phyloP scores from a whole-genome alignment of 2,797 vertebrate species.

The Diplodus puntazzo region DNA sequence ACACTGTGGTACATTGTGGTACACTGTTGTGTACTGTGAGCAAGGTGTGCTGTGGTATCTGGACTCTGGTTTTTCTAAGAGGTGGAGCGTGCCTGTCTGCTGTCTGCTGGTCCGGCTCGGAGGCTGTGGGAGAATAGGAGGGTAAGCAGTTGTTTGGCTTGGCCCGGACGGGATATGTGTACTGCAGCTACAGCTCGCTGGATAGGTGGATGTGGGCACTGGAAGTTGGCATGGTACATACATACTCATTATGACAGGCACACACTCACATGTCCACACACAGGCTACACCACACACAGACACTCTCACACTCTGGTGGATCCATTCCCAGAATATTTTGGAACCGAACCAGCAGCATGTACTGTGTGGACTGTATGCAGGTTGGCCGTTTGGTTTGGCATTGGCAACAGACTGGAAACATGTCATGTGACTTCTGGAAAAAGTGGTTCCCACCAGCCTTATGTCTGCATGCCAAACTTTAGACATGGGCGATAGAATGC shows the following conservation, averaged over 20 bases:
- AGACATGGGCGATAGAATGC: slow-evolving; percentile 59
- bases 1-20: slow-evolving; percentile 64
- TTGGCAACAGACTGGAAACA: slow-evolving; percentile 75
- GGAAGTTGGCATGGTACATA: slow-evolving; percentile 62
- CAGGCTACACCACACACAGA: slow-evolving; percentile 54
- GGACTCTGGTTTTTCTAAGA: slow-evolving; percentile 65
- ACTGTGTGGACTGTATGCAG: slow-evolving; percentile 77
- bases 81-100: slow-evolving; percentile 72
- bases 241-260: slow-evolving; percentile 67
- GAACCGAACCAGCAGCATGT: slow-evolving; percentile 85
- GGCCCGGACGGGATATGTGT: slow-evolving; percentile 52
- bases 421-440: slow-evolving; percentile 82
- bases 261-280: slow-evolving; percentile 42
- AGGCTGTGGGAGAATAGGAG: slow-evolving; percentile 64
- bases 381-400: slow-evolving; percentile 83
- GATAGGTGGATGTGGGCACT: slow-evolving; percentile 74
- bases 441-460: slow-evolving; percentile 76
- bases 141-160: slow-evolving; percentile 74
- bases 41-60: slow-evolving; percentile 72
- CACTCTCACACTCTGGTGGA: slow-evolving; percentile 70
- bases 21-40: slow-evolving; percentile 51
- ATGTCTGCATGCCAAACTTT: slow-evolving; percentile 62
- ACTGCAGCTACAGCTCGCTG: slow-evolving; percentile 51
- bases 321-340: slow-evolving; percentile 79
- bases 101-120: slow-evolving; percentile 51